Evolutionary conservation across 2,113 vertebrate species (phyloP).

Genomic region (Pogona vitticeps): DNA sequence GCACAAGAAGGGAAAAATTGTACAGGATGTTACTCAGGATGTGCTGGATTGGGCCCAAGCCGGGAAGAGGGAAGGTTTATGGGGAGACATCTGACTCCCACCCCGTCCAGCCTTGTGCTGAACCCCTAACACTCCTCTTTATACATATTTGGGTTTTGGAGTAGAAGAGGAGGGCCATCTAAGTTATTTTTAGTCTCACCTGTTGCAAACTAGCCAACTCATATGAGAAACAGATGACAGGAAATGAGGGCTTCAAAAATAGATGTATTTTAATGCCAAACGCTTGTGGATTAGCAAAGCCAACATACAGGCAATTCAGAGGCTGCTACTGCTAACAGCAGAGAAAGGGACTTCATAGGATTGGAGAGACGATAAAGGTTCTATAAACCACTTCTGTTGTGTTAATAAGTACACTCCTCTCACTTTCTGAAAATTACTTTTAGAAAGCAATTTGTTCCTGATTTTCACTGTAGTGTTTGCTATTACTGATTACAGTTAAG

Average conservation of each 20-base stretch:
- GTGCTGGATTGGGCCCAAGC: too few species aligned
- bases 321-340: fast-evolving
- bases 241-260: conserved; percentile 61
- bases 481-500: too few species aligned
- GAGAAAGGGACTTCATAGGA: fast-evolving
- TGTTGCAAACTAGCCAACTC: conserved; percentile 38
- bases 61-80: too few species aligned
- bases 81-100: too few species aligned
- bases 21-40: too few species aligned
- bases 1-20: too few species aligned
- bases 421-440: too few species aligned
- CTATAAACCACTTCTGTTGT: too few species aligned
- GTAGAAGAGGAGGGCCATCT: background rate
- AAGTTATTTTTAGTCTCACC: conserved; percentile 53
- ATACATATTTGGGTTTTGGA: background rate
- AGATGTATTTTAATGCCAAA: conserved; percentile 52
- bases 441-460: too few species aligned
- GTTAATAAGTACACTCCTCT: background rate
- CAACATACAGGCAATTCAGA: fast-evolving
- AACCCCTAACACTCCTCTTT: background rate
- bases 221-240: conserved; percentile 49
- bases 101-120: background rate
- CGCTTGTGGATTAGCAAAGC: background rate
- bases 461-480: too few species aligned
- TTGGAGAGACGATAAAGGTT: background rate